phyloP scores from a whole-genome alignment of 1,140 invertebrate species.

The Drosophila busckii region DNA sequence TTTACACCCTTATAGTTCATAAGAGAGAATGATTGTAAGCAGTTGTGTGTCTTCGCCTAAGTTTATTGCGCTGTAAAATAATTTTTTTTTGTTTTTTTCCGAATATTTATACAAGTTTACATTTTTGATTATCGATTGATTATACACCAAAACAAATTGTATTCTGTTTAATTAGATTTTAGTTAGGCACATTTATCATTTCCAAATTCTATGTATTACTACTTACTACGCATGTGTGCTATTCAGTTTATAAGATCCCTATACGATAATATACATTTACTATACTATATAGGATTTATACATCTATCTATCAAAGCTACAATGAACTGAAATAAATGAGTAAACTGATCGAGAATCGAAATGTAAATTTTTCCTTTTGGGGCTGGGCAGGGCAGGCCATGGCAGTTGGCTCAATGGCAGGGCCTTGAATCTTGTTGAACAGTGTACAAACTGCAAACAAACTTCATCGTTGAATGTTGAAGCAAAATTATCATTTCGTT shows the following conservation, averaged over 20 bases:
- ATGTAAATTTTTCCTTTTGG: too few species aligned
- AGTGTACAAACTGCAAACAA: constrained; percentile 36
- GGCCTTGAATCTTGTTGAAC: neutral
- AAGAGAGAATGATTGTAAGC: too few species aligned
- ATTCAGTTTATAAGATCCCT: constrained; percentile 2
- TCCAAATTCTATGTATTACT: constrained; percentile 43
- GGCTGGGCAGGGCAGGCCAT: too few species aligned
- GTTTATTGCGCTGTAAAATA: constrained; percentile 39
- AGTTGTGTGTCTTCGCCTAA: constrained; percentile 7
- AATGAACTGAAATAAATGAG: constrained; percentile 55
- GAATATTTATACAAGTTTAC: constrained; percentile 13
- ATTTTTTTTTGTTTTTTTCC: constrained; percentile 30
- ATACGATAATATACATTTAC: constrained; percentile 18
- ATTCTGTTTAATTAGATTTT: constrained; percentile 50
- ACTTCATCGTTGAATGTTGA: constrained; percentile 48
- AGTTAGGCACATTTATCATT: constrained; percentile 56
- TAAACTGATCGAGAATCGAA: neutral
- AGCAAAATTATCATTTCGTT: constrained; percentile 54
- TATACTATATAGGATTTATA: constrained; percentile 30
- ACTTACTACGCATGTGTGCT: constrained; percentile 25
- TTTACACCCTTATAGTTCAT: constrained; percentile 15
- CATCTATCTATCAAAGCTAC: constrained; percentile 35
- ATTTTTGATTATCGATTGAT: too few species aligned
- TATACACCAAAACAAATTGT: neutral
- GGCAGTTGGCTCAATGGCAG: too few species aligned